Percentiles rank a stretch among this genome's conserved stretches.
Conservation (phyloP, 2,888 invertebrate species). For the Orchesella flavescens region DNA sequence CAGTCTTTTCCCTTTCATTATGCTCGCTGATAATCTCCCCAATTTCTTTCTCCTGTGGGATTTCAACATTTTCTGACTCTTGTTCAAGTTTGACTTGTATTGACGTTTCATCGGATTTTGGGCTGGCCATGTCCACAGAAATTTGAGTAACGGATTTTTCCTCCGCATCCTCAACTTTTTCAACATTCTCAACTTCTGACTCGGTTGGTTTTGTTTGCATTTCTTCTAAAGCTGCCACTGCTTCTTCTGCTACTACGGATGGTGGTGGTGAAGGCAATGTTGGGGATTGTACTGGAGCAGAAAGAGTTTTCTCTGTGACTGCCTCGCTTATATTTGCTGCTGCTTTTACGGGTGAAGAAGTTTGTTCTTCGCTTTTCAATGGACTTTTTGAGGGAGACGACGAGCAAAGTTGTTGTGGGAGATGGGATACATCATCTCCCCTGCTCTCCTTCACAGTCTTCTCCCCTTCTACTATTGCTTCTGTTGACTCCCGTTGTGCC, state of each 20-base stretch:
- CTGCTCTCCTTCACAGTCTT: constrained; percentile 39
- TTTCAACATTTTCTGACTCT: constrained; percentile 58
- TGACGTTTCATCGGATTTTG: constrained; percentile 57
- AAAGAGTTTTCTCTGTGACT: constrained; percentile 35
- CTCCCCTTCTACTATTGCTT: constrained; percentile 49
- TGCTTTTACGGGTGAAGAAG: constrained; percentile 43
- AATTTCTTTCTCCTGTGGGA: constrained; percentile 23
- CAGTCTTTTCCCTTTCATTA: constrained; percentile 12
- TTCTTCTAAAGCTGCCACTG: constrained; percentile 30
- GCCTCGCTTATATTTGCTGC: background rate
- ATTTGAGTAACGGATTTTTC: constrained; percentile 51
- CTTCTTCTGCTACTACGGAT: constrained; percentile 1
- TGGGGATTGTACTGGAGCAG: constrained; percentile 16
- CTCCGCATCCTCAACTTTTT: constrained; percentile 25
- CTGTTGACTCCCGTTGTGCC: constrained; percentile 49
- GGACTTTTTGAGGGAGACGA: constrained; percentile 33
- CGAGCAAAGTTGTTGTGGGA: constrained; percentile 43
- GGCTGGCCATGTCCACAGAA: constrained; percentile 38
- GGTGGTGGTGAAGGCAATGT: constrained; percentile 26
- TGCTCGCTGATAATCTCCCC: constrained; percentile 31
- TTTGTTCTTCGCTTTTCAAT: constrained; percentile 40
- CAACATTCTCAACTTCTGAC: background rate
- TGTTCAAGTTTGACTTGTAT: constrained; percentile 35
- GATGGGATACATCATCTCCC: constrained; percentile 56
- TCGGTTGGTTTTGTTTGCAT: constrained; percentile 41